phyloP scores from a whole-genome alignment of 2,797 vertebrate genomes.

The Sebastes minor region DNA sequence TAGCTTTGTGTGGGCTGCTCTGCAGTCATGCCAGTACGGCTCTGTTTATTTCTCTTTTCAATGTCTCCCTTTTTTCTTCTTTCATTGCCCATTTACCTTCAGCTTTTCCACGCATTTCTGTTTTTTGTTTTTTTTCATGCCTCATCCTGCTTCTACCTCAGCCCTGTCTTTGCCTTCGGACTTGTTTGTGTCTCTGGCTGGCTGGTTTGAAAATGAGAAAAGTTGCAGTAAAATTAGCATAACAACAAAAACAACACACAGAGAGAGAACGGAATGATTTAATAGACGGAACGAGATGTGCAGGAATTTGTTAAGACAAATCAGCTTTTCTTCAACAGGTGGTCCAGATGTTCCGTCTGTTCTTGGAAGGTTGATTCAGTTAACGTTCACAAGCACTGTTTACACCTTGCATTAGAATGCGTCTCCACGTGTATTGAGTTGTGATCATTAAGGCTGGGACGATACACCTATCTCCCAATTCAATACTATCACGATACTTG shows the following conservation, averaged over 20 bases:
- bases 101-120: background rate
- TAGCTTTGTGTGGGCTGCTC: background rate
- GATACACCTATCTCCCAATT: no score
- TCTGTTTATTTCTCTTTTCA: conserved; percentile 12
- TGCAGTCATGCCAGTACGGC: background rate
- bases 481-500: no score
- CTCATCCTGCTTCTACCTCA: background rate
- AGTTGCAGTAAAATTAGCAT: conserved; percentile 4
- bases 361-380: background rate
- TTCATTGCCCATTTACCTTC: conserved; percentile 10
- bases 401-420: no score
- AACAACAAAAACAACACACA: background rate
- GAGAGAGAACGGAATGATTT: background rate
- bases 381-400: background rate
- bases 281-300: background rate
- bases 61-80: background rate
- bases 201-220: conserved; percentile 5
- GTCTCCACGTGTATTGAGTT: no score
- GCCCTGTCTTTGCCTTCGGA: background rate
- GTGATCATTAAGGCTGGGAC: background rate
- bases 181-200: background rate
- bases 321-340: background rate
- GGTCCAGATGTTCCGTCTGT: background rate
- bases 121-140: background rate
- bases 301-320: background rate